A percentile compares a stretch with the other conserved stretches of the same genome.
Evolutionary conservation across 2,113 vertebrate genomes (phyloP).

Genomic region (Balaenoptera acutorostrata): DNA sequence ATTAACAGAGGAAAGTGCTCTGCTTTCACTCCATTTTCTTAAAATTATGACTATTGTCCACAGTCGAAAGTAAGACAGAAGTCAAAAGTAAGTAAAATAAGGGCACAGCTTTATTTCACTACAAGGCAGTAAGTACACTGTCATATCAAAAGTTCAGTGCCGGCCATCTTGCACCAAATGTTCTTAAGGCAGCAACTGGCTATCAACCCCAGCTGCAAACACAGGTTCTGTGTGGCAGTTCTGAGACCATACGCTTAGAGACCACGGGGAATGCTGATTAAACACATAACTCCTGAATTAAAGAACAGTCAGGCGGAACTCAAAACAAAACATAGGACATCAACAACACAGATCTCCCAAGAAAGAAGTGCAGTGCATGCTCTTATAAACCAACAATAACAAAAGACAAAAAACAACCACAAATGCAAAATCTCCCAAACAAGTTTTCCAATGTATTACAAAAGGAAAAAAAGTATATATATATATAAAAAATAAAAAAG

Average conservation of each 20-base stretch:
- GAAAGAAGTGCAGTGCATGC: conserved; percentile 87
- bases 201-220: conserved; percentile 64
- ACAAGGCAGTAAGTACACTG: conserved; percentile 95
- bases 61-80: conserved; percentile 51
- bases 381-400: conserved; percentile 78
- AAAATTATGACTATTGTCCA: neutral
- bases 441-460: conserved; percentile 84
- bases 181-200: conserved; percentile 86
- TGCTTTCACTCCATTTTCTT: neutral
- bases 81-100: conserved; percentile 78
- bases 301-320: conserved; percentile 74
- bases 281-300: conserved; percentile 68
- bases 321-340: conserved; percentile 78
- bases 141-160: conserved; percentile 89
- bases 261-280: conserved; percentile 46
- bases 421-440: conserved; percentile 83
- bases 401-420: conserved; percentile 65
- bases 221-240: conserved; percentile 75
- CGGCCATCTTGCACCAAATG: conserved; percentile 81
- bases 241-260: conserved; percentile 63
- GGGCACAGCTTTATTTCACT: conserved; percentile 95
- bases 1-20: neutral
- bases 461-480: conserved; percentile 56
- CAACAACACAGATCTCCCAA: conserved; percentile 87
- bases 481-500: conserved; percentile 73